Evolutionary conservation across 2,797 vertebrate species (phyloP).

Genomic region (Sus cebifrons): DNA sequence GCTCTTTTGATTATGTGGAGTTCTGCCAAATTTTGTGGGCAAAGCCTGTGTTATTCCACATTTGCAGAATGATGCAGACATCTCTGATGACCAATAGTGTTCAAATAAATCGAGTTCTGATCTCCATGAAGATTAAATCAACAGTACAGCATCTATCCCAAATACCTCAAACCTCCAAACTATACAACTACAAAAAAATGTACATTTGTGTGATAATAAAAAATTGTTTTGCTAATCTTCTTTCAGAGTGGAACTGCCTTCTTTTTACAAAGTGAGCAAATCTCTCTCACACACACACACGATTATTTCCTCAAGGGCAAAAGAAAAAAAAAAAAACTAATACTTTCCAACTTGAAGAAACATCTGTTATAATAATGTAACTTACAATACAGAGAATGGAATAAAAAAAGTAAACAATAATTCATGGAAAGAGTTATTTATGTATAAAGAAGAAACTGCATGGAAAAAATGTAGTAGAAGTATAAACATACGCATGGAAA

Average conservation of each 20-base stretch:
- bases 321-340: neutral
- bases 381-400: constrained; percentile 43
- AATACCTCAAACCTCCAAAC: neutral
- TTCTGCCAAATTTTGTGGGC: constrained; percentile 20
- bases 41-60: neutral
- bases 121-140: constrained; percentile 40
- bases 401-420: constrained; percentile 26
- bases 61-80: neutral
- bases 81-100: neutral
- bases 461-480: neutral
- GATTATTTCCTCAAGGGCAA: constrained; percentile 4
- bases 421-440: constrained; percentile 37
- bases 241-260: constrained; percentile 57
- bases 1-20: neutral
- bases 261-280: constrained; percentile 43
- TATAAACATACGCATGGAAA: neutral
- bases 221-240: constrained; percentile 4
- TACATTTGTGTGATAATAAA: neutral
- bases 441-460: constrained; percentile 21
- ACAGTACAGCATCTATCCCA: neutral
- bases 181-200: neutral
- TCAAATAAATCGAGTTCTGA: constrained; percentile 57
- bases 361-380: neutral
- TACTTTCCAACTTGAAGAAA: constrained; percentile 58
- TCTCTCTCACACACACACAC: neutral